phyloP scores from a whole-genome alignment of 2,888 invertebrate genomes.

The Synanthedon tipuliformis region DNA sequence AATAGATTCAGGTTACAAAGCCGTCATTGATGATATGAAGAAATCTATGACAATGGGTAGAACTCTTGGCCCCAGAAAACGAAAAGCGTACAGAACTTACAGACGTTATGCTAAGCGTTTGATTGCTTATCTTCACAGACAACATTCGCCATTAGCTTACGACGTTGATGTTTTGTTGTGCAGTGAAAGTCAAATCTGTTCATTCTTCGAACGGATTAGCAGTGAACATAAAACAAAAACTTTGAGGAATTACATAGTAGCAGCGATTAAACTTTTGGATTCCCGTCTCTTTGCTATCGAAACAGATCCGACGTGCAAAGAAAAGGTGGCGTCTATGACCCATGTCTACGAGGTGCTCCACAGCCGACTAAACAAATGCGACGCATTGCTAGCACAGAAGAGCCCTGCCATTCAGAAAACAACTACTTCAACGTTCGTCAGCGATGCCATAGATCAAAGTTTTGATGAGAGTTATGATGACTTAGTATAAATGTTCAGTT shows the following conservation, averaged over 20 bases:
- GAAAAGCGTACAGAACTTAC: constrained; percentile 62
- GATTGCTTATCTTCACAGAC: constrained; percentile 58
- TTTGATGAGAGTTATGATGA: constrained; percentile 51
- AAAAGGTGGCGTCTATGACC: constrained; percentile 63
- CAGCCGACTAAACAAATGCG: constrained; percentile 54
- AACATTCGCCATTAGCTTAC: constrained; percentile 63
- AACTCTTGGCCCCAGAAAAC: constrained; percentile 53
- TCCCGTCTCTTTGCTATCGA: constrained; percentile 63
- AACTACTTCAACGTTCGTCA: constrained; percentile 32
- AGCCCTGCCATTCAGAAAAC: constrained; percentile 31
- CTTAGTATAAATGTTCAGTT: constrained; percentile 27
- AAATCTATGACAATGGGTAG: constrained; percentile 66
- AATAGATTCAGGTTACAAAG: constrained; percentile 66
- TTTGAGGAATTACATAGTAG: constrained; percentile 60
- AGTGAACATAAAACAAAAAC: constrained; percentile 63
- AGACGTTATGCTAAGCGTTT: constrained; percentile 60
- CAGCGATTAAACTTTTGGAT: constrained; percentile 60
- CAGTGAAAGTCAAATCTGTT: constrained; percentile 59
- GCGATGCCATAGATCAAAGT: constrained; percentile 46
- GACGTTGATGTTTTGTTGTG: constrained; percentile 63
- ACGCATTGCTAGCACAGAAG: constrained; percentile 49
- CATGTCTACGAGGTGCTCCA: constrained; percentile 60
- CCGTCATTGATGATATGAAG: constrained; percentile 67
- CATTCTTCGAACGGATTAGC: constrained; percentile 57
- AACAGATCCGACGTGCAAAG: constrained; percentile 60